Evolutionary conservation across 2,113 vertebrate genomes (phyloP).

Genomic region (Phrynosoma blainvillii): DNA sequence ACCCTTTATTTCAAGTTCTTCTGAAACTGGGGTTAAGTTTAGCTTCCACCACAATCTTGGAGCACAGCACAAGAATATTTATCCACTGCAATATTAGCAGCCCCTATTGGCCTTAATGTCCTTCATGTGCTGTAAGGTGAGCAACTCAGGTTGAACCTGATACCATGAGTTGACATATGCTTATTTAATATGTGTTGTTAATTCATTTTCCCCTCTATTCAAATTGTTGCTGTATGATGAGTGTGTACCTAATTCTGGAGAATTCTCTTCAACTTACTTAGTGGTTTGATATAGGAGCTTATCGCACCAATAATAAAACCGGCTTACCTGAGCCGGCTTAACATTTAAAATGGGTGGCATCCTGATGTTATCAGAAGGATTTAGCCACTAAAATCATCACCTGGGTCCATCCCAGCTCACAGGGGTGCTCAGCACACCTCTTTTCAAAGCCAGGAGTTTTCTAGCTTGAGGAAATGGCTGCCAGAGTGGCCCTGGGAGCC

Average conservation of each 20-base stretch:
- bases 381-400: too few relatives aligned
- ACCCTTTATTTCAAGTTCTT: constrained; percentile 32
- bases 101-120: background rate
- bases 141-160: background rate
- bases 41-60: background rate
- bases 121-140: background rate
- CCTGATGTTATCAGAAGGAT: too few relatives aligned
- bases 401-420: too few relatives aligned
- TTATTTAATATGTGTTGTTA: background rate
- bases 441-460: too few relatives aligned
- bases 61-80: background rate
- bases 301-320: too few relatives aligned
- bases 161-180: too few relatives aligned
- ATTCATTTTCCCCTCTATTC: background rate
- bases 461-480: too few relatives aligned
- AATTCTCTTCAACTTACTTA: background rate
- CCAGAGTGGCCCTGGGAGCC: too few relatives aligned
- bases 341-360: too few relatives aligned
- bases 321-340: too few relatives aligned
- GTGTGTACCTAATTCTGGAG: background rate
- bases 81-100: background rate
- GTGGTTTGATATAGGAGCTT: too few relatives aligned
- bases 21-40: constrained; percentile 13
- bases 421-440: too few relatives aligned
- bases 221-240: background rate